A percentile compares a stretch with the other conserved stretches of the same genome.
These are phyloP conservation scores for Drosophila testacea DNA, from an alignment of 2,888 invertebrate genomes.

Conservation along the genomic window DNA sequence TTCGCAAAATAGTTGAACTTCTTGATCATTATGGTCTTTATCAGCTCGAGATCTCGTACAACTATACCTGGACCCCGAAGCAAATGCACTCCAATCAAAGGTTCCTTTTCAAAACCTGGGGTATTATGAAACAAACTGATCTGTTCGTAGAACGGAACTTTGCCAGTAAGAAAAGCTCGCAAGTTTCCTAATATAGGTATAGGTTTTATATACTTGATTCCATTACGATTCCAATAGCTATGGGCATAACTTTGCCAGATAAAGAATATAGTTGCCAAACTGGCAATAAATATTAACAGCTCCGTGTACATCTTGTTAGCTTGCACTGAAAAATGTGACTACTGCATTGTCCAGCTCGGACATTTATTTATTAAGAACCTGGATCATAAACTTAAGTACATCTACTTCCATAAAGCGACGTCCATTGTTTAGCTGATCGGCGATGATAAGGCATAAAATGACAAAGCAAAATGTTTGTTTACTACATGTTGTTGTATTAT, in stretches of 20 bases:
- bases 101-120: conserved; percentile 9
- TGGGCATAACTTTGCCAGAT: conserved; percentile 16
- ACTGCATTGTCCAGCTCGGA: background rate
- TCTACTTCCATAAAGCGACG: background rate
- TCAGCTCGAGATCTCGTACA: conserved; percentile 17
- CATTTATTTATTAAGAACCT: background rate
- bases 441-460: conserved; percentile 6
- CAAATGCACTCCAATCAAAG: conserved; percentile 10
- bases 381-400: background rate
- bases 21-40: conserved; percentile 83
- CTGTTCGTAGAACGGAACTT: conserved; percentile 5
- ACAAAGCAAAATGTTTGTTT: background rate
- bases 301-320: conserved; percentile 9
- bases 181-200: conserved; percentile 9
- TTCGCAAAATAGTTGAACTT: conserved; percentile 83
- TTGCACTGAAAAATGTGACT: background rate
- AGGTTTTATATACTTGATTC: conserved; percentile 3
- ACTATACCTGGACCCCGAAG: conserved; percentile 13
- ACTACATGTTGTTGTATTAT: background rate
- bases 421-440: conserved; percentile 1
- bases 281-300: background rate
- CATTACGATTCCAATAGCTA: conserved; percentile 14
- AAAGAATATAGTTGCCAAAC: background rate
- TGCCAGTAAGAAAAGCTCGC: conserved; percentile 1
- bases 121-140: conserved; percentile 1